A percentile compares a stretch with the other conserved stretches of the same genome.
Evolutionary conservation across 1,140 invertebrate species (phyloP).

Genomic region (Tetramorium alpestre): DNA sequence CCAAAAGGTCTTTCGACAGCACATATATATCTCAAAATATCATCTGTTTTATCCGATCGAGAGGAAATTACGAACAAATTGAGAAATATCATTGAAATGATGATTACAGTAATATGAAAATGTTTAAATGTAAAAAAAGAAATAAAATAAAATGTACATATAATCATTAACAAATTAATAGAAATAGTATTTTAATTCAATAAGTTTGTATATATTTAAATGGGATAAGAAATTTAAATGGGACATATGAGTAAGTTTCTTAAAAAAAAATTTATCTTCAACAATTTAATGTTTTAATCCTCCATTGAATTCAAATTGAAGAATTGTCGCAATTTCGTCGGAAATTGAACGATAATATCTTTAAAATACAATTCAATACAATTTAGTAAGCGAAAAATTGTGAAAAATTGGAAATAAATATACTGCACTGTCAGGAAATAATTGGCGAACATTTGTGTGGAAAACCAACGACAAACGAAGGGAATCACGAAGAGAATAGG

Average conservation of each 20-base stretch:
- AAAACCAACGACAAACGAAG: constrained; percentile 22
- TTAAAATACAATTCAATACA: neutral
- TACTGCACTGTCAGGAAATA: neutral
- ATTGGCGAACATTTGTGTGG: constrained; percentile 13
- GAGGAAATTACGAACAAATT: neutral
- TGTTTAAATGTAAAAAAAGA: neutral
- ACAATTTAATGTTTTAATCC: neutral
- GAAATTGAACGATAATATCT: neutral
- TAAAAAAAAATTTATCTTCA: neutral
- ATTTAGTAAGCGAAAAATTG: neutral
- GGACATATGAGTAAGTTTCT: neutral
- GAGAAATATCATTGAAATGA: neutral
- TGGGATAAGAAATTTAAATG: neutral
- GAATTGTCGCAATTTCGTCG: neutral
- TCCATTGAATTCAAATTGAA: neutral
- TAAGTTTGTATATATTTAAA: neutral
- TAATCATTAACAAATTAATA: neutral
- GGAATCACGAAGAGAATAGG: neutral
- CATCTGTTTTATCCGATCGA: neutral
- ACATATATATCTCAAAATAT: neutral
- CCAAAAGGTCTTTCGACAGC: neutral
- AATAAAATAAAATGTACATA: neutral
- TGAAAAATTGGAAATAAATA: constrained; percentile 8
- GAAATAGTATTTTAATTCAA: neutral
- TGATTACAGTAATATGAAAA: no score